A percentile compares a stretch with the other conserved stretches of the same genome.
phyloP scores from a whole-genome alignment of 2,113 vertebrate genomes.

The Lepus americanus region DNA sequence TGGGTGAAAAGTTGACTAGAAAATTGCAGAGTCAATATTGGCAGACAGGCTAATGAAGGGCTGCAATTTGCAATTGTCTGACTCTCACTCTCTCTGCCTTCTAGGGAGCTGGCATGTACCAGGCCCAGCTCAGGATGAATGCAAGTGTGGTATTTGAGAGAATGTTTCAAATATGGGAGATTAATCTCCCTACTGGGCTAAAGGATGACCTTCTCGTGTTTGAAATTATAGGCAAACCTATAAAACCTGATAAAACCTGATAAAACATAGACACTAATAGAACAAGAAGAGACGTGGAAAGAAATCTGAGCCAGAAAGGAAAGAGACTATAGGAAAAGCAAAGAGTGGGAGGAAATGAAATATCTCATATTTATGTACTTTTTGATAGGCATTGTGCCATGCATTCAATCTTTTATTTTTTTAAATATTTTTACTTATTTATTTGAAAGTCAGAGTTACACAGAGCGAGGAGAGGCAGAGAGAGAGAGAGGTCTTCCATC shows the following conservation, averaged over 20 bases:
- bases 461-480: too few relatives aligned
- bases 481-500: too few relatives aligned
- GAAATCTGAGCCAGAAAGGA: conserved; percentile 14
- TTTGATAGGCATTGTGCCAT: not conserved
- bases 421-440: too few relatives aligned
- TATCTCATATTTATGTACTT: not conserved
- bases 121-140: not conserved
- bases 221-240: not conserved
- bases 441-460: too few relatives aligned
- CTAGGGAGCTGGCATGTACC: conserved; percentile 30
- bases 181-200: not conserved
- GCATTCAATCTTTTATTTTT: not conserved
- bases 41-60: conserved; percentile 73
- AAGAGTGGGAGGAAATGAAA: not conserved
- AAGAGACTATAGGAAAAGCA: not conserved
- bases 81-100: conserved; percentile 35
- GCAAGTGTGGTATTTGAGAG: not conserved
- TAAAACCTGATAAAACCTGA: too few relatives aligned
- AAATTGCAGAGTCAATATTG: conserved; percentile 69
- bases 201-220: not conserved
- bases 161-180: not conserved
- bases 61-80: conserved; percentile 18
- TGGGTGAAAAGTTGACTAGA: conserved; percentile 64
- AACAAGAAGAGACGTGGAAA: not conserved
- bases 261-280: not conserved